Evolutionary conservation across 1,140 invertebrate species (phyloP).

Genomic region (Drosophila sp.): DNA sequence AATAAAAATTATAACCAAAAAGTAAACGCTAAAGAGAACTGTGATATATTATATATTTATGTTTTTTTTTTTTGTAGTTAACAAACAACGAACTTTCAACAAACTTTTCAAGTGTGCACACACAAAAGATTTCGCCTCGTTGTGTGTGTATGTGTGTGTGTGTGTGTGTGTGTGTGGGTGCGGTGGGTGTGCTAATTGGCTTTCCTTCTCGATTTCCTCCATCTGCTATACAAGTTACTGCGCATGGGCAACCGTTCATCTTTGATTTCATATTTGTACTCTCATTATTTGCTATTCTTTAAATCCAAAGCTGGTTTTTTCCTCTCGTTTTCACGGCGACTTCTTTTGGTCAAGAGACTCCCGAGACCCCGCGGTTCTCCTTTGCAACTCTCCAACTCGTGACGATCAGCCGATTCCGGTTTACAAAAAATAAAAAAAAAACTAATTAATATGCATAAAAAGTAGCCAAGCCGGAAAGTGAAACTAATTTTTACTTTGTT

Average conservation of each 20-base stretch:
- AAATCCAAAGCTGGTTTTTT: constrained; percentile 53
- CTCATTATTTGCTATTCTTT: constrained; percentile 34
- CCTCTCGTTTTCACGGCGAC: constrained; percentile 60
- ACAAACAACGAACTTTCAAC: background rate
- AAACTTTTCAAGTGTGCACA: constrained; percentile 4
- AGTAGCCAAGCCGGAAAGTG: constrained; percentile 46
- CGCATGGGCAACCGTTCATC: constrained; percentile 53
- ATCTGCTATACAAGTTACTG: constrained; percentile 16
- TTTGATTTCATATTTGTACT: background rate
- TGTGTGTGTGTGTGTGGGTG: constrained; percentile 12
- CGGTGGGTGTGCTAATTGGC: constrained; percentile 52
- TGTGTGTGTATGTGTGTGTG: constrained; percentile 37
- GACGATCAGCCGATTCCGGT: constrained; percentile 66
- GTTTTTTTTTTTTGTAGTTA: background rate
- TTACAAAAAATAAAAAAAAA: constrained; percentile 31
- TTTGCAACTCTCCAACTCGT: constrained; percentile 41
- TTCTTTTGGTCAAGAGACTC: constrained; percentile 14
- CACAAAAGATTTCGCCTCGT: background rate
- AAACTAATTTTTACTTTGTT: constrained; percentile 38
- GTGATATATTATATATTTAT: background rate
- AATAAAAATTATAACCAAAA: background rate
- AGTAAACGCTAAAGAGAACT: background rate
- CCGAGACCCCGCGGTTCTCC: background rate
- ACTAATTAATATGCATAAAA: constrained; percentile 43
- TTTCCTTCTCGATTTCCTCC: constrained; percentile 33